These are phyloP conservation scores for Fopius arisanus DNA, from an alignment of 1,140 invertebrate genomes.

Conservation along the genomic window DNA sequence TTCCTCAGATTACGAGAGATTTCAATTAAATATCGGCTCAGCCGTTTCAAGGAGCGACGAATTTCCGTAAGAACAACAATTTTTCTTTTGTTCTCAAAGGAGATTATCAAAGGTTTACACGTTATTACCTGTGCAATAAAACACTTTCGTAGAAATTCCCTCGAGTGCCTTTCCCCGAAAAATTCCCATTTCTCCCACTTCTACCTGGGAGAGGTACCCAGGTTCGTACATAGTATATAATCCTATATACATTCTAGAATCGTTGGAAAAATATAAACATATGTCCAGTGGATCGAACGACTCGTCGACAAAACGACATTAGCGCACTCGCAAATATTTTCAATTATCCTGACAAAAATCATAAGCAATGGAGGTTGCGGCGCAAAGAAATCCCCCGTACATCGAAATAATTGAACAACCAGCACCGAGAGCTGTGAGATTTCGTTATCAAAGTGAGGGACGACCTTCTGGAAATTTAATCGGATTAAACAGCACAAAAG, in stretches of 20 bases:
- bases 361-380: background rate
- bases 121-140: background rate
- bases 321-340: background rate
- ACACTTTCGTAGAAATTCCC: background rate
- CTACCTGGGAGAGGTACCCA: background rate
- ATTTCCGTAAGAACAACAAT: no score
- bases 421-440: slow-evolving; percentile 85
- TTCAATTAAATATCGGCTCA: no score
- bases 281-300: background rate
- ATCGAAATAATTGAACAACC: slow-evolving; percentile 91
- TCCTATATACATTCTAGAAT: no score
- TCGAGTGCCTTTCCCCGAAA: background rate
- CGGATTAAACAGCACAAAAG: slow-evolving; percentile 84
- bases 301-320: background rate
- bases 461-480: slow-evolving; percentile 93
- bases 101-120: no score
- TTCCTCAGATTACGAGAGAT: no score
- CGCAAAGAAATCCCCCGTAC: slow-evolving; percentile 54
- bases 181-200: background rate
- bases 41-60: no score
- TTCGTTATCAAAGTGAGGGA: slow-evolving; percentile 95
- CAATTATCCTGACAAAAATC: no score
- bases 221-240: no score
- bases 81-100: no score
- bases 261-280: no score